phyloP scores from a whole-genome alignment of 2,888 invertebrate genomes.

The Cepaea hortensis region DNA sequence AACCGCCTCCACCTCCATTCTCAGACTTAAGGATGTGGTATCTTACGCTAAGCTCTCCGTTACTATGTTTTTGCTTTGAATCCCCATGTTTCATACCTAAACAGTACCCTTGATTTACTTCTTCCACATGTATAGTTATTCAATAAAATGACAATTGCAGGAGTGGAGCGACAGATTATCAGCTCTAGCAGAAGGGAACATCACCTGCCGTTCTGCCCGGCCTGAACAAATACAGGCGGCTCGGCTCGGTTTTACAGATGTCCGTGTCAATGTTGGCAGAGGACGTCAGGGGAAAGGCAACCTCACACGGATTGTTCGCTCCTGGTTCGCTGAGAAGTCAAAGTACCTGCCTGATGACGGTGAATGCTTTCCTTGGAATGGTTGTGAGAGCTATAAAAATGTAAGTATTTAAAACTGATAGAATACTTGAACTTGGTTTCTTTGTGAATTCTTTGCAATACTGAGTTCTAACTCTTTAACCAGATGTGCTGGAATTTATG shows the following conservation, averaged over 20 bases:
- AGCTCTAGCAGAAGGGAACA: background rate
- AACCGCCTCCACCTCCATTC: too few relatives aligned
- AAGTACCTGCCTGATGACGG: slow-evolving; percentile 8
- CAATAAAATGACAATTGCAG: background rate
- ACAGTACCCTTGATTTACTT: too few relatives aligned
- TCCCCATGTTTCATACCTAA: too few relatives aligned
- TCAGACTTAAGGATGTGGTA: too few relatives aligned
- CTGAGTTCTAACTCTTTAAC: too few relatives aligned
- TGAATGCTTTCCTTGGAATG: slow-evolving; percentile 20
- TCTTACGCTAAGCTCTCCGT: too few relatives aligned
- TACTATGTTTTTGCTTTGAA: too few relatives aligned
- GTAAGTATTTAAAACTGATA: background rate
- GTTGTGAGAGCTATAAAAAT: slow-evolving; percentile 19
- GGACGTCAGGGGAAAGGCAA: background rate
- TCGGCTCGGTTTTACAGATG: background rate
- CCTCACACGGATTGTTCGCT: background rate
- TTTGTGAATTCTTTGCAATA: too few relatives aligned
- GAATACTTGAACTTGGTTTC: too few relatives aligned
- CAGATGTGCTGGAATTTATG: too few relatives aligned
- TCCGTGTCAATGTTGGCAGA: slow-evolving; percentile 24
- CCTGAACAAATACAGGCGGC: background rate
- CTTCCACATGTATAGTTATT: too few relatives aligned
- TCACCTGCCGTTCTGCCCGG: background rate
- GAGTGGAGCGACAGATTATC: slow-evolving; percentile 13
- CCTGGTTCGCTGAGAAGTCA: slow-evolving; percentile 16